These are phyloP conservation scores for Bombus confusus DNA, from an alignment of 1,140 invertebrate species.

Conservation along the genomic window DNA sequence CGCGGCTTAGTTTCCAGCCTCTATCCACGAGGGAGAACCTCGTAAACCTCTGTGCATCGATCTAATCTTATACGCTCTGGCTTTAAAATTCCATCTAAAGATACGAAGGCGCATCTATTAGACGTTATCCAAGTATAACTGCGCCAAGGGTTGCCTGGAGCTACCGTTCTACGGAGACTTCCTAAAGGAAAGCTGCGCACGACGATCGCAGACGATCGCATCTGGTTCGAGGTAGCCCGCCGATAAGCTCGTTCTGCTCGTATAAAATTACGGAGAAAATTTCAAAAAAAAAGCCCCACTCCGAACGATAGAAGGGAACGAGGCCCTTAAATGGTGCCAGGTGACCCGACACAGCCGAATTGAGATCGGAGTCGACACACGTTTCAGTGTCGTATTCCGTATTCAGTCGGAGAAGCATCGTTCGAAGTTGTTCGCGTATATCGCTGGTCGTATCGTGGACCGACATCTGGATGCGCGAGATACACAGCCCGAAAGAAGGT, in stretches of 20 bases:
- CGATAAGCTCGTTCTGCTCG: background rate
- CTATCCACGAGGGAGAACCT: background rate
- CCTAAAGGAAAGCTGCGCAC: background rate
- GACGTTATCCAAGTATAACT: conserved; percentile 33
- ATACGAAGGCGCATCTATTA: conserved; percentile 35
- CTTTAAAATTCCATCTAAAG: conserved; percentile 19
- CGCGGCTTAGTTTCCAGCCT: background rate
- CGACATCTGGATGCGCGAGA: conserved; percentile 65
- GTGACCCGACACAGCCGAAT: background rate
- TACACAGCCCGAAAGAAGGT: conserved; percentile 11
- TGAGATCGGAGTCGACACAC: conserved; percentile 61
- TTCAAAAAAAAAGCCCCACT: too few species aligned
- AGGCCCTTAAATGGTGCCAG: background rate
- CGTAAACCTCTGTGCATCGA: background rate
- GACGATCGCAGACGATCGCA: background rate
- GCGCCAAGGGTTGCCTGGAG: conserved; percentile 23
- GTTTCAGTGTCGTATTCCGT: conserved; percentile 61
- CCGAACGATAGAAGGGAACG: background rate
- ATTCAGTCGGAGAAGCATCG: conserved; percentile 54
- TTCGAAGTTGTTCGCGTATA: conserved; percentile 47
- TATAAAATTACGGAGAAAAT: background rate
- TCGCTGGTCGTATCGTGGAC: conserved; percentile 52
- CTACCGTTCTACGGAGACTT: conserved; percentile 14
- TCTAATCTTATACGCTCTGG: conserved; percentile 15
- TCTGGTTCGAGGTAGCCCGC: background rate